Conservation (phyloP, 2,113 vertebrate genomes). For the Glaucomys volans region DNA sequence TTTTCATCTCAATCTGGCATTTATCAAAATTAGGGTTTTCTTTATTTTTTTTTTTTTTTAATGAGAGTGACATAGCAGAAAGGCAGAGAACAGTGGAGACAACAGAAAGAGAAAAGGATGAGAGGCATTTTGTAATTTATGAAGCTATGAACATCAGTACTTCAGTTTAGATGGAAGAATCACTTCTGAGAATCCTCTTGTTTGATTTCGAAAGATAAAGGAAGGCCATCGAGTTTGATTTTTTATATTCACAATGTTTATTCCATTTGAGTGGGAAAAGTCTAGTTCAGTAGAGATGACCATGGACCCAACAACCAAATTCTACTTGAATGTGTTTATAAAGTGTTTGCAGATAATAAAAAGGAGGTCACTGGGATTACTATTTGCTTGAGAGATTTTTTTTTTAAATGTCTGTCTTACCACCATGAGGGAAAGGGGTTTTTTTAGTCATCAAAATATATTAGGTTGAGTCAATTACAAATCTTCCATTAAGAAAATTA, state of each 20-base stretch:
- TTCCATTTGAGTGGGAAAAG: constrained; percentile 60
- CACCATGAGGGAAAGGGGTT: constrained; percentile 77
- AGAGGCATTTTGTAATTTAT: constrained; percentile 27
- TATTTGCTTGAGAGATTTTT: constrained; percentile 73
- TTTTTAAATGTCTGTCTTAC: constrained; percentile 72
- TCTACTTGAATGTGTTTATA: neutral
- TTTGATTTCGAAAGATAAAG: constrained; percentile 30
- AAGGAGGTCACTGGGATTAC: constrained; percentile 59
- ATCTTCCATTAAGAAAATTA: constrained; percentile 82
- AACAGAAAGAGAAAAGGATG: neutral
- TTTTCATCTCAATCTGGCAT: neutral
- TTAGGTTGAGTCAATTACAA: constrained; percentile 82
- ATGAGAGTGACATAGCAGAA: neutral
- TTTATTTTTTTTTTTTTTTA: neutral
- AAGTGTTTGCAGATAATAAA: constrained; percentile 61
- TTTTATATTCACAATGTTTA: neutral
- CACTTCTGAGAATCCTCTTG: neutral
- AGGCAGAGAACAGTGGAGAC: neutral
- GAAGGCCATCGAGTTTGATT: too few species aligned
- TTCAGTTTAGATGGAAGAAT: constrained; percentile 5
- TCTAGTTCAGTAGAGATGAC: constrained; percentile 60
- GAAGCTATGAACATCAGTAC: neutral
- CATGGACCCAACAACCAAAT: neutral
- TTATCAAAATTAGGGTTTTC: neutral
- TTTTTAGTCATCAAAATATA: constrained; percentile 81